Conservation (phyloP, 2,113 vertebrate genomes). For the Tachuris rubrigastra region DNA sequence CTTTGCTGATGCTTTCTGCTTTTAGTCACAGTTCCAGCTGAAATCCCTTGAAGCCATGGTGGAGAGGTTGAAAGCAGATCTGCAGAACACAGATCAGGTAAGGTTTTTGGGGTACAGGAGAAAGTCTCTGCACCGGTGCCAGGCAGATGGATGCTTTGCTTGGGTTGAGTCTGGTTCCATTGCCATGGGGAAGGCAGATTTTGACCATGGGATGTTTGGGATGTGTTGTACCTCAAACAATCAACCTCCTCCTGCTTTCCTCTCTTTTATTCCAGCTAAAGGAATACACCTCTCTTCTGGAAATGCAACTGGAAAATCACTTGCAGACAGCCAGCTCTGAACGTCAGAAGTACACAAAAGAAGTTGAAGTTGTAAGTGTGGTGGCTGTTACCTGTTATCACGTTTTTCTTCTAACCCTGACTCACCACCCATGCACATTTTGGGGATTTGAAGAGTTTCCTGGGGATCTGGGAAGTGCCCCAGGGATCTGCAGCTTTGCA, state of each 20-base stretch:
- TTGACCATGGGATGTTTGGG: neutral
- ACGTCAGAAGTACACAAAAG: conserved; percentile 79
- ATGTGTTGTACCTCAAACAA: neutral
- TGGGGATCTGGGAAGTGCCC: neutral
- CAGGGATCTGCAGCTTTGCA: neutral
- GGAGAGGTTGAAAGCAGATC: conserved; percentile 79
- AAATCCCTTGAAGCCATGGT: conserved; percentile 77
- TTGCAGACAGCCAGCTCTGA: conserved; percentile 78
- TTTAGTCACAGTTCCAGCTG: conserved; percentile 81
- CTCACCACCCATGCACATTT: rapidly evolving
- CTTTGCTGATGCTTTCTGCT: neutral
- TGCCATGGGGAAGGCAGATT: neutral
- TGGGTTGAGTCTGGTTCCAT: neutral
- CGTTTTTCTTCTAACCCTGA: neutral
- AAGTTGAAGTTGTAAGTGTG: conserved; percentile 80
- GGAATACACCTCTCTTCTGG: conserved; percentile 85
- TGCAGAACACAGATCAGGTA: conserved; percentile 85
- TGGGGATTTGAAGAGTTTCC: neutral
- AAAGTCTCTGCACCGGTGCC: neutral
- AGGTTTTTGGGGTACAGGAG: neutral
- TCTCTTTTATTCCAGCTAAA: conserved; percentile 76
- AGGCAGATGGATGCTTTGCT: rapidly evolving
- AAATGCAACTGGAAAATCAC: conserved; percentile 89
- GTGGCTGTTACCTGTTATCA: rapidly evolving
- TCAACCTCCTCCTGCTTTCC: neutral